Evolutionary conservation across 2,113 vertebrate genomes (phyloP).

Genomic region (Rhabdornis inornatus): DNA sequence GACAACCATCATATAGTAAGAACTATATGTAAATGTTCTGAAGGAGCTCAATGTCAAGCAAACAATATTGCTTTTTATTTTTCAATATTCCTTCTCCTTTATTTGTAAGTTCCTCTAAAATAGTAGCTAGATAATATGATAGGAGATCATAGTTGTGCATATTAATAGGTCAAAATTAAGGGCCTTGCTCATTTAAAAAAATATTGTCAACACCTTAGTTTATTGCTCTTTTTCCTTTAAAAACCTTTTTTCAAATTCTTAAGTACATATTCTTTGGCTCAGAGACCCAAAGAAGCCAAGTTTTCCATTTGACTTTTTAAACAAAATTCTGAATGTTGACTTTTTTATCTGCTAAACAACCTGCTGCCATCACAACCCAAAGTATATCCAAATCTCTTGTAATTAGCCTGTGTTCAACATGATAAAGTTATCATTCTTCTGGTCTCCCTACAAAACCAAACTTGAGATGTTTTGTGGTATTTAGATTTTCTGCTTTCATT

Average conservation of each 20-base stretch:
- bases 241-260: background rate
- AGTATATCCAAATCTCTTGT: background rate
- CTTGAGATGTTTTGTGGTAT: background rate
- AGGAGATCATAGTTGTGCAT: constrained; percentile 24
- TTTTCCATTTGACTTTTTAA: background rate
- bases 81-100: background rate
- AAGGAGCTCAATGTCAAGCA: constrained; percentile 20
- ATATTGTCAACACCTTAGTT: background rate
- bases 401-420: background rate
- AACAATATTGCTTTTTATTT: background rate
- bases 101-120: constrained; percentile 55
- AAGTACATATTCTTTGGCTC: background rate
- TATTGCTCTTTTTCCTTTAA: background rate
- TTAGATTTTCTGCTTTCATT: background rate
- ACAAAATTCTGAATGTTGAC: background rate
- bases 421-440: background rate
- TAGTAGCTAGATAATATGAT: constrained; percentile 1
- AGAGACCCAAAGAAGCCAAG: background rate
- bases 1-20: background rate
- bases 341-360: background rate
- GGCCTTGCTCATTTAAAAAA: constrained; percentile 60
- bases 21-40: background rate
- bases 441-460: background rate
- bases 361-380: background rate
- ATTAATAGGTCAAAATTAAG: constrained; percentile 60